A percentile compares a stretch with the other conserved stretches of the same genome.
phyloP scores from a whole-genome alignment of 2,113 vertebrate genomes.

The Gobius niger region DNA sequence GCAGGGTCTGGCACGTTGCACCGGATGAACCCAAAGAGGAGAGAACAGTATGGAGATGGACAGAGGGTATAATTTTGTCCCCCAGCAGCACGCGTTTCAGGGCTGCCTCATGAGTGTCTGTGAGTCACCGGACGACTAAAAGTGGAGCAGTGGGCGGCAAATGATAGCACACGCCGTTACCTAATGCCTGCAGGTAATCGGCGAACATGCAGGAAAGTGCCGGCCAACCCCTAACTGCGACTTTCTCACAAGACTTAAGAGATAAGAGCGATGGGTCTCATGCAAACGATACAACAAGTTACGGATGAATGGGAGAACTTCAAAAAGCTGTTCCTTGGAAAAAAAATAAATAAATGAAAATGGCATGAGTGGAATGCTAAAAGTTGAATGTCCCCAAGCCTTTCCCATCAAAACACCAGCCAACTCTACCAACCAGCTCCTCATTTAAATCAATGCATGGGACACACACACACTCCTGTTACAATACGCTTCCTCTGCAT shows the following conservation, averaged over 20 bases:
- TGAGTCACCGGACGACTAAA: conserved; percentile 58
- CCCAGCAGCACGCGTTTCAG: conserved; percentile 16
- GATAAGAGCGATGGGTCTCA: too few species aligned
- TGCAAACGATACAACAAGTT: too few species aligned
- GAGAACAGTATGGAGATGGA: not conserved
- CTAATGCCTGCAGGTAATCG: conserved; percentile 44
- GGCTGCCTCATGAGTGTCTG: conserved; percentile 28
- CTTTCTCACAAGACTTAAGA: conserved; percentile 5
- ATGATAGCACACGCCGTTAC: conserved; percentile 54
- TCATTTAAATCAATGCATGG: conserved; percentile 23
- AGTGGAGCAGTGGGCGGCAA: conserved; percentile 57
- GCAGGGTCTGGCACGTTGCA: not conserved
- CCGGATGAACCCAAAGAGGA: not conserved
- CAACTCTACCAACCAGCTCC: conserved; percentile 17
- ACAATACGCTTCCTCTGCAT: conserved; percentile 41
- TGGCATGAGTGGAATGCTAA: conserved; percentile 4
- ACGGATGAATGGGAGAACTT: too few species aligned
- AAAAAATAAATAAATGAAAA: too few species aligned
- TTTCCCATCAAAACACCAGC: conserved; percentile 26
- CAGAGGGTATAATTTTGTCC: conserved; percentile 1
- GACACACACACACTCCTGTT: not conserved
- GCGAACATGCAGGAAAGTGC: conserved; percentile 21
- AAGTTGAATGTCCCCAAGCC: conserved; percentile 16
- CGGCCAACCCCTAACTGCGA: conserved; percentile 3
- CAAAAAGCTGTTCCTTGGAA: too few species aligned